A percentile compares a stretch with the other conserved stretches of the same genome.
Conservation (phyloP, 2,888 invertebrate genomes). For the Pegoplata infirma region DNA sequence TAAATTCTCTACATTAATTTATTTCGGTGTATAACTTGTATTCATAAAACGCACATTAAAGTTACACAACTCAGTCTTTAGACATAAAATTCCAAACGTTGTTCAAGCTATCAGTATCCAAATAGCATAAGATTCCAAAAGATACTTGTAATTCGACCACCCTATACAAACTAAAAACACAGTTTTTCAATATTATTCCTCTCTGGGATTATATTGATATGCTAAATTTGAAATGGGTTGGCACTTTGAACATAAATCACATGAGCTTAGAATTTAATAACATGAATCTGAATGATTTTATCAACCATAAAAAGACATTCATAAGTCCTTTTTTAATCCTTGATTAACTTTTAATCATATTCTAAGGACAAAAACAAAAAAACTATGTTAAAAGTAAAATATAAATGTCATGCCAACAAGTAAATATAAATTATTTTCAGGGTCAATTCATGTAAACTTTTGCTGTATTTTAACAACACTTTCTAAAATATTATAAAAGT, state of each 20-base stretch:
- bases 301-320: slow-evolving; percentile 2
- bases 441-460: slow-evolving; percentile 7
- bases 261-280: neutral
- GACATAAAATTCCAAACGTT: no score
- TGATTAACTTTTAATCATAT: slow-evolving; percentile 47
- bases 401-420: neutral
- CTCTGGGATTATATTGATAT: neutral
- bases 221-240: slow-evolving; percentile 21
- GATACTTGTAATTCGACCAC: no score
- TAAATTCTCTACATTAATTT: no score
- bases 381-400: neutral
- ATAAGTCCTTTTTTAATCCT: slow-evolving; percentile 11
- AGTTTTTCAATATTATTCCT: no score
- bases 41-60: no score
- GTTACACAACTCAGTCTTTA: no score
- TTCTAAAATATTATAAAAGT: neutral
- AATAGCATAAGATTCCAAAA: no score
- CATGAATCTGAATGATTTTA: neutral
- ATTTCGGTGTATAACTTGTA: no score
- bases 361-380: neutral
- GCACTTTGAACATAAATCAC: slow-evolving; percentile 12
- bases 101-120: no score
- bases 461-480: neutral
- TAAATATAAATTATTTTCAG: neutral
- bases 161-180: no score